Evolutionary conservation across 1,140 invertebrate species (phyloP).

Genomic region (Cydia fagiglandana): DNA sequence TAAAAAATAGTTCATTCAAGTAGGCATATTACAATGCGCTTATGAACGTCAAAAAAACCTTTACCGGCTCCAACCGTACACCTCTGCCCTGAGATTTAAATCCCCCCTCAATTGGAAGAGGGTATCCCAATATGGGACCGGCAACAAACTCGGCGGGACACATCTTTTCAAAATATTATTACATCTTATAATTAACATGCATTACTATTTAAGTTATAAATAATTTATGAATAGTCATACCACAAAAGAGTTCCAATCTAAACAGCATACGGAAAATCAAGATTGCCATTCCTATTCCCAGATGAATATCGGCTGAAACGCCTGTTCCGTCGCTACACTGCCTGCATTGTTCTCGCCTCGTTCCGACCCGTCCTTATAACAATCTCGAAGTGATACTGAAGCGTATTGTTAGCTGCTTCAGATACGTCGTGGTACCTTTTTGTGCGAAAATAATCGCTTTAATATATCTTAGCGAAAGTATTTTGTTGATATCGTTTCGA

Average conservation of each 20-base stretch:
- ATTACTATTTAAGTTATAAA: not conserved
- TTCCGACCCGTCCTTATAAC: slow-evolving; percentile 20
- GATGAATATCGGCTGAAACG: slow-evolving; percentile 16
- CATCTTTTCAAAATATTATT: no score
- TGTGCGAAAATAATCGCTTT: not conserved
- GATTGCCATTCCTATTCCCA: slow-evolving; percentile 25
- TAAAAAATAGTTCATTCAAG: no score
- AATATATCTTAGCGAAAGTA: not conserved
- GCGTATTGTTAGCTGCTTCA: slow-evolving; percentile 11
- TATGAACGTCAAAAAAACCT: no score
- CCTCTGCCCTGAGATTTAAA: no score
- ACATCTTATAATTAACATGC: no score
- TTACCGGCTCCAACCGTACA: no score
- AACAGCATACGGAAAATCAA: slow-evolving; percentile 21
- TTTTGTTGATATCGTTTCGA: not conserved
- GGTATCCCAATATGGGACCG: no score
- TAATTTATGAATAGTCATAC: not conserved
- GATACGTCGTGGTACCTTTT: slow-evolving; percentile 4
- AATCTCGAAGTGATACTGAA: slow-evolving; percentile 27
- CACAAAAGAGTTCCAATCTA: slow-evolving; percentile 27
- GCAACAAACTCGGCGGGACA: no score
- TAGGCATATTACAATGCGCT: no score
- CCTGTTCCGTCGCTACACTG: slow-evolving; percentile 9
- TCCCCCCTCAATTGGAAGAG: no score
- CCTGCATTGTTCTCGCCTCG: slow-evolving; percentile 16